phyloP scores from a whole-genome alignment of 1,140 invertebrate species.

The Drosophila ficusphila region DNA sequence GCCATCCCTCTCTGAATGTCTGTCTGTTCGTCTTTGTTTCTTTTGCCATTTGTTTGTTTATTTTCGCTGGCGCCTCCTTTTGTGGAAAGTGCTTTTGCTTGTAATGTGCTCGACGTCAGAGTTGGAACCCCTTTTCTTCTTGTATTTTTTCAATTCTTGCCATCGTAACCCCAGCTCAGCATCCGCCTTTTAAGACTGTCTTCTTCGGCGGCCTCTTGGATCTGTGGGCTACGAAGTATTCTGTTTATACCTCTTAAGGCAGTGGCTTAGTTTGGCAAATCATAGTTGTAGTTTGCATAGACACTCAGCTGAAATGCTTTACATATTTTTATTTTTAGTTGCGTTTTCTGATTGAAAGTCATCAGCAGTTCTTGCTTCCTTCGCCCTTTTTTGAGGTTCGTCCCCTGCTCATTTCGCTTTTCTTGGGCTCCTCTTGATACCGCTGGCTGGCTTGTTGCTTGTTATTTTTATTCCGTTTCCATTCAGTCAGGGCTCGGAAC shows the following conservation, averaged over 20 bases:
- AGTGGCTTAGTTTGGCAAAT: too few relatives aligned
- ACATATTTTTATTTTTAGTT: slow-evolving; percentile 11
- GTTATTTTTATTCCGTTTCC: slow-evolving; percentile 69
- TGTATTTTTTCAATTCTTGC: background rate
- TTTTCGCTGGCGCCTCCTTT: slow-evolving; percentile 78
- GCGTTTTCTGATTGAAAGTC: background rate
- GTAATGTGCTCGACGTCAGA: slow-evolving; percentile 79
- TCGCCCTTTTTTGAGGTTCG: slow-evolving; percentile 26
- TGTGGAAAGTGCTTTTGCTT: slow-evolving; percentile 81
- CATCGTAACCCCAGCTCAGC: slow-evolving; percentile 1
- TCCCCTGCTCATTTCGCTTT: slow-evolving; percentile 50
- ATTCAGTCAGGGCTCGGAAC: slow-evolving; percentile 60
- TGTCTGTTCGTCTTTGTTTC: slow-evolving; percentile 61
- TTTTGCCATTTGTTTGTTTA: slow-evolving; percentile 79
- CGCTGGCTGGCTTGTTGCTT: slow-evolving; percentile 41
- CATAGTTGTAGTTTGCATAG: too few relatives aligned
- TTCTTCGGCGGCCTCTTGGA: too few relatives aligned
- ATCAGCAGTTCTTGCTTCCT: background rate
- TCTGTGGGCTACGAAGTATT: too few relatives aligned
- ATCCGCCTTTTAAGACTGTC: slow-evolving; percentile 16
- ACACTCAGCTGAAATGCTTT: too few relatives aligned
- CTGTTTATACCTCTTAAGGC: too few relatives aligned
- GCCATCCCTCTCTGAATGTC: slow-evolving; percentile 2
- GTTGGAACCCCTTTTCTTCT: slow-evolving; percentile 28
- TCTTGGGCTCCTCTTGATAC: slow-evolving; percentile 38